Evolutionary conservation across 1,140 invertebrate species (phyloP), one percentile per base, ranked within the genome.

Genomic region (Diorhabda carinulata): DNA sequence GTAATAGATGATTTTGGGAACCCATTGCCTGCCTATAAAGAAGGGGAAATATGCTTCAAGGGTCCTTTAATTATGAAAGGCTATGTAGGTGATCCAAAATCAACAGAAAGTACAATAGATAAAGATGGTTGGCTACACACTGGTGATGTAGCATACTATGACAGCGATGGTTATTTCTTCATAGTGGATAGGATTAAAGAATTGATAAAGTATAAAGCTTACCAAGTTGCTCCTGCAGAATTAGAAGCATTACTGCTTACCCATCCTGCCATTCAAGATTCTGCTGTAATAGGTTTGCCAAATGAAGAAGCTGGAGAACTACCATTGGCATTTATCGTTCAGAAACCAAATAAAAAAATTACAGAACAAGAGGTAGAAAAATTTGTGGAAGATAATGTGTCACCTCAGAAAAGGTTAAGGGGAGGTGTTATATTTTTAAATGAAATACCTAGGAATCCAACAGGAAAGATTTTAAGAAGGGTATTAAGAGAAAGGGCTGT

Each of bases 141-240:
- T 42, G 92, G 92, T 25, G 92, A 95, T 79, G 84, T 94, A 67
- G 92, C 88, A 1, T 92, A 90, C 78, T 89, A 87, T 72, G 91
- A 94, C 74, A 84, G 91, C 5, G 87, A 87, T 2, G 56, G 66
- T 63, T 72, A 70, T 57, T 77, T 77, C 59, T 77, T 75, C 64
- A 76, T 77, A 7, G 76, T 77, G 10, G 76, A 75, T 56, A 68
- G 76, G 45, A 59, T 77, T 43, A 77, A 77, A 63, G 76, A 77
- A 62, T 61, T 77, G 6, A 77, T 77, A 47, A 77, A 77, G 65
- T 77, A 77, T 45, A 77, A 77, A 69, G 76, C 61, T 43, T 77
- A 74, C 64, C 76, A 77, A 63, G 92, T 95, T 2, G 84, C 91
- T 2, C 92, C 92, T 67, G 89, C 92, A 2, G 91, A 94, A 81